Percentiles rank a stretch among this genome's conserved stretches.
These are phyloP conservation scores for Myrmecophaga tridactyla DNA, from an alignment of 2,113 vertebrate species.

Conservation along the genomic window DNA sequence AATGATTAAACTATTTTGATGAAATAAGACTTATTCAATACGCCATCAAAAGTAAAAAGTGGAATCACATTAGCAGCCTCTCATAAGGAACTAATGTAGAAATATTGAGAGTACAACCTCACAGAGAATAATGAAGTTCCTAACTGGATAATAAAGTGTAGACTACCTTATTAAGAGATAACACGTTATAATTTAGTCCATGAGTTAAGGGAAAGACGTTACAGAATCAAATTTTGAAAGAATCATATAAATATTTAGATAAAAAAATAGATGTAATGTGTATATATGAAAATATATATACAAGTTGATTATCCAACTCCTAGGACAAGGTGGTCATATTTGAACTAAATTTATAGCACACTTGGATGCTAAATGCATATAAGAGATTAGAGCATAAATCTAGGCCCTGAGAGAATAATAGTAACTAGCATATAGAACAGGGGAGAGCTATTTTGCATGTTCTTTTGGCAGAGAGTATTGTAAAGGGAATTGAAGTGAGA, in stretches of 20 bases:
- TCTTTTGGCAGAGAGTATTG: slow-evolving; percentile 55
- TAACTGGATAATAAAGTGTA: not conserved
- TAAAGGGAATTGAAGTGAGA: slow-evolving; percentile 43
- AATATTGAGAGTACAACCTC: not conserved
- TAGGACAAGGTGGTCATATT: not conserved
- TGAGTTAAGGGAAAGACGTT: not conserved
- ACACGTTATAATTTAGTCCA: not conserved
- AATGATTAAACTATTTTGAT: not conserved
- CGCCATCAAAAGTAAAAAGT: not conserved
- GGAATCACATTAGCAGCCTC: not conserved
- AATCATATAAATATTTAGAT: not conserved
- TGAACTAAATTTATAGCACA: slow-evolving; percentile 32
- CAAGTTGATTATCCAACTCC: not conserved
- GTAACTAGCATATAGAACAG: slow-evolving; percentile 30
- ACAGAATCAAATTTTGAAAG: slow-evolving; percentile 39
- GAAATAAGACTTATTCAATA: slow-evolving; percentile 3
- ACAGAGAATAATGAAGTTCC: not conserved
- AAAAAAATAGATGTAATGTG: not conserved
- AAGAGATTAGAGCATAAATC: slow-evolving; percentile 50
- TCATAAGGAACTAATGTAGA: not conserved
- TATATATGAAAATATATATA: not conserved
- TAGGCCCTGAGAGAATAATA: slow-evolving; percentile 24
- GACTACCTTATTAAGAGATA: not conserved
- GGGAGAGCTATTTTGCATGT: slow-evolving; percentile 18
- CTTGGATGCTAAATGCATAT: not conserved